Evolutionary conservation across 2,797 vertebrate species (phyloP).

Genomic region (Staurois parvus): DNA sequence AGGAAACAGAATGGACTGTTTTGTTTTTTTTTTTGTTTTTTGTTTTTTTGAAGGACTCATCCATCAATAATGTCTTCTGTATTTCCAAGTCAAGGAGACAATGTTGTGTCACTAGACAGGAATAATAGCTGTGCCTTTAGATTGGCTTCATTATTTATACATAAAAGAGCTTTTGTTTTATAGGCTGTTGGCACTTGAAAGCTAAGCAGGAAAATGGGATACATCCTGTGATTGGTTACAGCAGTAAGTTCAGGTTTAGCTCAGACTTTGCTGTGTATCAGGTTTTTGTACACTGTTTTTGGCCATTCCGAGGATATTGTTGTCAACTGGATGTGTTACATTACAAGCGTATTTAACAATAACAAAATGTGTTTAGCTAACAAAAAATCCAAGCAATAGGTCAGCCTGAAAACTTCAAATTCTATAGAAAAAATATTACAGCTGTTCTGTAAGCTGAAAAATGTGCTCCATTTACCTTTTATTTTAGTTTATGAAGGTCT

Average conservation of each 20-base stretch:
- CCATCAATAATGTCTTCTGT: not conserved
- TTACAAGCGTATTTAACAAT: no score
- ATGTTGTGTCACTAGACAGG: not conserved
- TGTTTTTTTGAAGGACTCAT: not conserved
- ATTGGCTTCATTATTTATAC: constrained; percentile 6
- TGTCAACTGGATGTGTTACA: no score
- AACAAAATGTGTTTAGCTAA: no score
- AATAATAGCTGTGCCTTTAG: not conserved
- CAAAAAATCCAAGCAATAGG: no score
- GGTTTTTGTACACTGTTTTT: not conserved
- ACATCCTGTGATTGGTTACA: not conserved
- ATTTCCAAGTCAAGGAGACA: not conserved
- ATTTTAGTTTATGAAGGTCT: no score
- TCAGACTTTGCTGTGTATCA: not conserved
- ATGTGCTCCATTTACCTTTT: no score
- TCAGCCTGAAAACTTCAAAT: no score
- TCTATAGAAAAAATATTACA: no score
- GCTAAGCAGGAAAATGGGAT: not conserved
- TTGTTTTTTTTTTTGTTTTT: not conserved
- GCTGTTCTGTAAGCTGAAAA: no score
- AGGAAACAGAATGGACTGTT: not conserved
- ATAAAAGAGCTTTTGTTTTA: constrained; percentile 16
- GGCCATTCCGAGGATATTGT: no score
- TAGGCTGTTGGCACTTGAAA: not conserved
- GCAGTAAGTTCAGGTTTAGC: not conserved